Base-by-base conservation (phyloP, 2,113 vertebrate species). In the Hydrolagus affinis region DNA sequence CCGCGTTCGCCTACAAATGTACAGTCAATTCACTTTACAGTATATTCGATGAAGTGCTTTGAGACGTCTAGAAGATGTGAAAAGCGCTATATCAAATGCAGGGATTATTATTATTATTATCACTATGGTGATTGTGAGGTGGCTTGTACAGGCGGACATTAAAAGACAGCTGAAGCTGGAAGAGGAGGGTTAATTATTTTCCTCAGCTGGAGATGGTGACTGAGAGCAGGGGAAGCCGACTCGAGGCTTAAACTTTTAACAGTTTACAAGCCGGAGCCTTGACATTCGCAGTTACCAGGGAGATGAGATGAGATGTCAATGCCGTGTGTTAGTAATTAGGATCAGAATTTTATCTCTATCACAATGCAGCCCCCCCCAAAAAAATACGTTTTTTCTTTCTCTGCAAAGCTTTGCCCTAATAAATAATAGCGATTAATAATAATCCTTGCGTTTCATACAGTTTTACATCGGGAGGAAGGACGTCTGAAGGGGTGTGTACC, bases 101-200 rank as follows among this genome's bases (percentile, higher is more conserved):
- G n/a, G n/a, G n/a, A n/a, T n/a, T n/a, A n/a, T n/a, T n/a, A n/a
- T n/a, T n/a, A n/a, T n/a, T n/a, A n/a, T n/a, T n/a, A n/a, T n/a
- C 78, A 83, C 60, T 28, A 30, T 17, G 64, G 14, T 1, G 21
- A 80, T 78, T 85, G 86, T 77, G 86, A 86, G 89, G 87, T 87
- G 21, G 85, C 88, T 88, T 89, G 89, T 89, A 89, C 88, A 86
- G 87, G 88, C 70, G 88, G 86, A 86, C 86, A 86, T 72, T 88
- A 88, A 88, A 88, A 86, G 88, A 86, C 88, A 86, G 86, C 89
- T 25, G 86, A 87, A 86, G 88, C 85, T 86, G 89, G 87, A 87
- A 89, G 85, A 87, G 88, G 85, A 87, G 88, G 88, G 89, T 90
- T 91, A 89, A 90, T 90, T 88, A 90, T 90, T 91, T 91, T 88